Evolutionary conservation across 1,140 invertebrate genomes (phyloP), one percentile per base, ranked within the genome.

Genomic region (Ceratosolen fusciceps): DNA sequence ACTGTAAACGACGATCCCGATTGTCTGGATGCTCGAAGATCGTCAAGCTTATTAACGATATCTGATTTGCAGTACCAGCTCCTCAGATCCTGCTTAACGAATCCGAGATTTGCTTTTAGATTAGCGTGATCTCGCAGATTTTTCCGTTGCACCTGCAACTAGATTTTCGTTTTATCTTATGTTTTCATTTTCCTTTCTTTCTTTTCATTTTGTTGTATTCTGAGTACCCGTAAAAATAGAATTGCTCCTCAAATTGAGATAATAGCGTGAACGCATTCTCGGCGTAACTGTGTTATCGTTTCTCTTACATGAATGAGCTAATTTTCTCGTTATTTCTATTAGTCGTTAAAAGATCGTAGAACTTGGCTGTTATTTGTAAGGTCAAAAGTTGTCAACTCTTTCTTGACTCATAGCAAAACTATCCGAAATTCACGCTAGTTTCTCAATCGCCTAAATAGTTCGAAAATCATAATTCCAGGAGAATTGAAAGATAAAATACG

Each of bases 321-420:
- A 80, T 14, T 79, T 68, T 49, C 70, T 77, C n/a, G 49, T 70
- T 43, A 24, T 71, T 54, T 78, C 39, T 77, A 72, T 73, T 76
- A 54, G 72, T 72, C 75, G 79, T 76, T 77, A 39, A 24, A 65
- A 77, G 34, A 71, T 80, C 72, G 67, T 73, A 68, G n/a, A 12
- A 68, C 67, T 73, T 77, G 75, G 76, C 58, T 70, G 10, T 77
- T 77, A 16, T n/a, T n/a, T 58, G 39, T 7, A 65, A 76, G 26
- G 58, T 56, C 65, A 73, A 72, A 81, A 83, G 83, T 86, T 79
- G 85, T 84, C 81, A 70, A 86, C 79, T 77, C 77, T 67, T 83
- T 87, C 82, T 86, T 84, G 84, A 81, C 84, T 84, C 80, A 81
- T 60, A 83, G 82, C 84, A 82, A 79, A 85, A 78, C 65, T 49